phyloP scores from a whole-genome alignment of 2,113 vertebrate genomes.

The Haemorhous mexicanus region DNA sequence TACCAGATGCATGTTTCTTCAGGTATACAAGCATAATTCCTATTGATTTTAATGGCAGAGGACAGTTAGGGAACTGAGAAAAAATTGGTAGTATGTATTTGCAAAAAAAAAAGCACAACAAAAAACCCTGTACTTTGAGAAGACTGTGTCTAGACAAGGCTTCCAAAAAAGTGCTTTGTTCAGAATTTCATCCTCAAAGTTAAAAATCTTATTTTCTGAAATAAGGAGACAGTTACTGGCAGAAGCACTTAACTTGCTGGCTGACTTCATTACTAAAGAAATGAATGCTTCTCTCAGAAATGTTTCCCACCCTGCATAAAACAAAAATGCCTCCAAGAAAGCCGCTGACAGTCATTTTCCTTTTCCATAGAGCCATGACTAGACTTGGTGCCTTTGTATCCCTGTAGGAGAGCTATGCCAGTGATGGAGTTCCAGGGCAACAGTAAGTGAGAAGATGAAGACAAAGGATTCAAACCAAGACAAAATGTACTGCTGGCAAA shows the following conservation, averaged over 20 bases:
- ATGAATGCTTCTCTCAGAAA: neutral
- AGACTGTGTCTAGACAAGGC: neutral
- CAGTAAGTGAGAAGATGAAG: neutral
- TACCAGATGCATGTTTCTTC: neutral
- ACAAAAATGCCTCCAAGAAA: neutral
- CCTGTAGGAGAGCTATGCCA: neutral
- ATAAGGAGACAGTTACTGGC: neutral
- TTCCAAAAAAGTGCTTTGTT: neutral
- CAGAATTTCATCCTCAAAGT: neutral
- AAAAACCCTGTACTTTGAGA: neutral
- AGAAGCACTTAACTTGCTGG: neutral
- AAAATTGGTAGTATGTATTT: neutral
- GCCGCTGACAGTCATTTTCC: neutral
- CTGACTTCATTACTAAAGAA: neutral
- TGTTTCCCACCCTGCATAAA: conserved; percentile 4
- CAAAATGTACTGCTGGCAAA: neutral
- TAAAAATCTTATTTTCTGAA: conserved; percentile 5
- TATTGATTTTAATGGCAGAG: neutral
- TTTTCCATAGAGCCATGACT: neutral
- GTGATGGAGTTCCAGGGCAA: neutral
- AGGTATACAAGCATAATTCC: neutral
- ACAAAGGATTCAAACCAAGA: neutral
- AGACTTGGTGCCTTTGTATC: neutral
- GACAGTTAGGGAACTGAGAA: neutral
- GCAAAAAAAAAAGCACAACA: neutral